Percentiles rank a stretch among this genome's conserved stretches.
These are phyloP conservation scores for Miltochrista miniata DNA, from an alignment of 2,888 invertebrate species.

Conservation along the genomic window DNA sequence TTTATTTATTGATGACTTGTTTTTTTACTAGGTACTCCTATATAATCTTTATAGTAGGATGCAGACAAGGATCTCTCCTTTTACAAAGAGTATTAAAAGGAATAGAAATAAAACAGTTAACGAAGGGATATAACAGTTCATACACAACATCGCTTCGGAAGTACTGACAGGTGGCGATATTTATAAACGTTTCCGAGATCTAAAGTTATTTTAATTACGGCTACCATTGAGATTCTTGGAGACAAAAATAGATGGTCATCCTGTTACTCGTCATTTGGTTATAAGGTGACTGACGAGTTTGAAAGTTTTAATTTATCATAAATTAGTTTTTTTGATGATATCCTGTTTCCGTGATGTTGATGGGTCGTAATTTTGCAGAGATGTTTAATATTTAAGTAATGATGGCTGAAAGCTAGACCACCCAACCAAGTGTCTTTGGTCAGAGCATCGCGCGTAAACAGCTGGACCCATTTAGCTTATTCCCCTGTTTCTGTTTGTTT, in stretches of 20 bases:
- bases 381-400: too few relatives aligned
- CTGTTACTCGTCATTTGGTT: neutral
- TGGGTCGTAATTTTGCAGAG: too few relatives aligned
- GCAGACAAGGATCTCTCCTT: neutral
- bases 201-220: slow-evolving; percentile 19
- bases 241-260: slow-evolving; percentile 8
- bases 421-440: too few relatives aligned
- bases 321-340: too few relatives aligned
- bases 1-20: too few relatives aligned
- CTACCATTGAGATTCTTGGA: slow-evolving; percentile 10
- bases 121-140: slow-evolving; percentile 16
- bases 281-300: neutral
- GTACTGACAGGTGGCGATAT: slow-evolving; percentile 35
- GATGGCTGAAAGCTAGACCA: too few relatives aligned
- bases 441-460: too few relatives aligned
- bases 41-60: too few relatives aligned
- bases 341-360: too few relatives aligned
- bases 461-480: too few relatives aligned
- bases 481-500: too few relatives aligned
- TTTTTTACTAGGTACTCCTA: too few relatives aligned
- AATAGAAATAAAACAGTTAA: slow-evolving; percentile 6
- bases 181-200: slow-evolving; percentile 15
- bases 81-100: neutral
- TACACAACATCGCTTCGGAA: slow-evolving; percentile 28
- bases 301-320: neutral